Evolutionary conservation across 2,113 vertebrate species (phyloP).

Genomic region (Datnioides undecimradiatus): DNA sequence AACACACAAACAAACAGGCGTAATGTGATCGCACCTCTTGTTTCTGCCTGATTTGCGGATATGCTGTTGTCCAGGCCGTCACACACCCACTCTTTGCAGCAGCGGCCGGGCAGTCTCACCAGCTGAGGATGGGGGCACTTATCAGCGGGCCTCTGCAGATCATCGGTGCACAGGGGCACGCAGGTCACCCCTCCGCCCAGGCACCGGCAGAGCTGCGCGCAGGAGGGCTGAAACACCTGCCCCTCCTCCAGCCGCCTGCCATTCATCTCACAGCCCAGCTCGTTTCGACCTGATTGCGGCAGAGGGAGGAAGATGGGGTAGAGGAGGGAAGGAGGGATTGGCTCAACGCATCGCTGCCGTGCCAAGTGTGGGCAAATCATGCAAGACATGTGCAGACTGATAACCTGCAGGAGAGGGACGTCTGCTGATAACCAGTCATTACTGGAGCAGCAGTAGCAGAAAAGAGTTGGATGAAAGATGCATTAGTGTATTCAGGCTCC

Average conservation of each 20-base stretch:
- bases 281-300: slow-evolving; percentile 76
- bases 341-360: background rate
- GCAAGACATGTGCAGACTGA: slow-evolving; percentile 3
- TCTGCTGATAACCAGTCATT: background rate
- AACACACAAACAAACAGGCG: no score
- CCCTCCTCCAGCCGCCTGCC: slow-evolving; percentile 83
- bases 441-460: background rate
- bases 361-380: background rate
- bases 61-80: slow-evolving; percentile 65
- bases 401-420: background rate
- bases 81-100: slow-evolving; percentile 89
- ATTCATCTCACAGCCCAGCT: slow-evolving; percentile 84
- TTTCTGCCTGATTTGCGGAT: slow-evolving; percentile 30
- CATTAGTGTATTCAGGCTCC: background rate
- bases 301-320: background rate
- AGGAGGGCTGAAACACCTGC: slow-evolving; percentile 88
- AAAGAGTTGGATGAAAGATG: background rate
- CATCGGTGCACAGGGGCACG: slow-evolving; percentile 85
- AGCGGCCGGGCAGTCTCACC: slow-evolving; percentile 81
- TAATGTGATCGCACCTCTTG: no score
- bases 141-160: slow-evolving; percentile 81
- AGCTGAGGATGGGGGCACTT: slow-evolving; percentile 84
- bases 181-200: slow-evolving; percentile 86
- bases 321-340: background rate
- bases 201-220: slow-evolving; percentile 85